Percentiles rank a stretch among this genome's conserved stretches.
Conservation (phyloP, 2,113 vertebrate genomes). For the Grus americana region DNA sequence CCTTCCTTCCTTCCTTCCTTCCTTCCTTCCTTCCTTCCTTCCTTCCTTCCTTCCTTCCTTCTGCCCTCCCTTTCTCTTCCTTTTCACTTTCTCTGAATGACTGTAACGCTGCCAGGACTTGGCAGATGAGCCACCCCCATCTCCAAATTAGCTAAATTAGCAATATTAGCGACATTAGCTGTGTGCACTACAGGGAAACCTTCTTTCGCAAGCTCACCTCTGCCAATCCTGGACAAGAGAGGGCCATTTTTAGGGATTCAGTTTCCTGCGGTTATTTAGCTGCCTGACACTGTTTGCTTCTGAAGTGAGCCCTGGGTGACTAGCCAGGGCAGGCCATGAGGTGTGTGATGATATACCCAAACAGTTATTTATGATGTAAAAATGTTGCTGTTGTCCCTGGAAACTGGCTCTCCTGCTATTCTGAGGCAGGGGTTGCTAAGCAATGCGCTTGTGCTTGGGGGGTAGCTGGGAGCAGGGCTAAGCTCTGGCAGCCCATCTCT, state of each 20-base stretch:
- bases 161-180: not conserved
- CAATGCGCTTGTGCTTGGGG: not conserved
- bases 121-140: not conserved
- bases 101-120: not conserved
- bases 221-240: not conserved
- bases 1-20: not conserved
- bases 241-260: not conserved
- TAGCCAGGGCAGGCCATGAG: not conserved
- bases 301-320: accelerated
- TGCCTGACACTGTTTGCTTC: not conserved
- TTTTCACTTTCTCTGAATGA: not conserved
- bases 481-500: not conserved
- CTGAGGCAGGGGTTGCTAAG: not conserved
- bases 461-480: not conserved
- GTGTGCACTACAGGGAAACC: not conserved
- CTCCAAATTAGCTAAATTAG: not conserved
- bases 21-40: not conserved
- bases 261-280: not conserved
- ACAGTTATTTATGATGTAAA: not conserved
- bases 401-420: not conserved
- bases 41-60: no score
- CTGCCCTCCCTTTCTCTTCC: not conserved
- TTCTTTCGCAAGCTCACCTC: not conserved
- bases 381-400: not conserved
- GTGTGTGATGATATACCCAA: not conserved